These are phyloP conservation scores for Chrysina gloriosa DNA, from an alignment of 2,888 invertebrate genomes.

Conservation along the genomic window DNA sequence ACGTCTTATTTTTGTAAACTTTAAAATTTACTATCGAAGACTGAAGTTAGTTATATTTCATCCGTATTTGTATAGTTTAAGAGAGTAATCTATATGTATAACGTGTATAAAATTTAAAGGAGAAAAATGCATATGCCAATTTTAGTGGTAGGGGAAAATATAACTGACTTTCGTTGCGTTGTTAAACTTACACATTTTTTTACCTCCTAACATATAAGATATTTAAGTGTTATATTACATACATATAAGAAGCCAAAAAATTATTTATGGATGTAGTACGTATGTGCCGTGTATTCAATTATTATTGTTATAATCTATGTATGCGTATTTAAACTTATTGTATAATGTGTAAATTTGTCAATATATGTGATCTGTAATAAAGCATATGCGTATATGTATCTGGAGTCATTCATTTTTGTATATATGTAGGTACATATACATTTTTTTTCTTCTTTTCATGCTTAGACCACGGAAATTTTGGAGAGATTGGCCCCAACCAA, in stretches of 20 bases:
- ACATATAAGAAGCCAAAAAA: neutral
- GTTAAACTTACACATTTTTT: neutral
- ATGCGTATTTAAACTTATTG: neutral
- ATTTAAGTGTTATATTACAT: no score
- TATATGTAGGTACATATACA: neutral
- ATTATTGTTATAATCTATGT: neutral
- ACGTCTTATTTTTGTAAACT: no score
- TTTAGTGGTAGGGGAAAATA: no score
- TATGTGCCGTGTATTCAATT: neutral
- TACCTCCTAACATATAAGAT: neutral
- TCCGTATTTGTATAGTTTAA: no score
- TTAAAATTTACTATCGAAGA: neutral
- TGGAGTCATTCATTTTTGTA: neutral
- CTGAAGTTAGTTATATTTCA: neutral
- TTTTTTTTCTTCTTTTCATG: no score
- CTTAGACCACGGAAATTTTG: no score
- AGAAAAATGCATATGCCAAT: no score
- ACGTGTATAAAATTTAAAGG: no score
- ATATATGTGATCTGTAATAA: constrained; percentile 23
- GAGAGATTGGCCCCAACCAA: no score
- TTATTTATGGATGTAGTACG: neutral
- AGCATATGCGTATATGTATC: neutral
- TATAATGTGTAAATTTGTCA: neutral
- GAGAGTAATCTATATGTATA: no score
- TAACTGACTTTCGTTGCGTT: neutral